These are phyloP conservation scores for Euspilapteryx auroguttella DNA, from an alignment of 2,888 invertebrate genomes.

Conservation along the genomic window DNA sequence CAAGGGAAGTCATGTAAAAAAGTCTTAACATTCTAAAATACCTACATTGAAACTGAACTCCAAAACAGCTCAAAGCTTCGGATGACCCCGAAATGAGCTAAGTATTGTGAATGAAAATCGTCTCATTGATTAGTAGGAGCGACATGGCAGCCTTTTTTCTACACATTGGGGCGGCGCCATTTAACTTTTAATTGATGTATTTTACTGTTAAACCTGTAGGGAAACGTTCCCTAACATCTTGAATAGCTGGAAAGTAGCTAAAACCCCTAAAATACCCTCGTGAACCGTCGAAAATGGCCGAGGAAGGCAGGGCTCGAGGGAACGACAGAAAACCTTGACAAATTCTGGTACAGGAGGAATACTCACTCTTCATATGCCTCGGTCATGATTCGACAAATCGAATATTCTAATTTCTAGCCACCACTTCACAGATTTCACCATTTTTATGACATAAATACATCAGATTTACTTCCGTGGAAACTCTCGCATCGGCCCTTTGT, in stretches of 20 bases:
- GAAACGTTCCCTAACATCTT: too few relatives aligned
- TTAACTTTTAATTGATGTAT: too few relatives aligned
- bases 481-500: conserved; percentile 57
- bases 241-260: too few relatives aligned
- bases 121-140: conserved; percentile 51
- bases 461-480: conserved; percentile 59
- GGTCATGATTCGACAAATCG: conserved; percentile 86
- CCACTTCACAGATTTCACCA: conserved; percentile 81
- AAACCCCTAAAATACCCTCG: too few relatives aligned
- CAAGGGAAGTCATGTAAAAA: too few relatives aligned
- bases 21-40: too few relatives aligned
- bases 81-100: conserved; percentile 47
- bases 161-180: conserved; percentile 20
- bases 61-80: too few relatives aligned
- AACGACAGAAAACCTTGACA: conserved; percentile 37
- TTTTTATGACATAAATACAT: conserved; percentile 80
- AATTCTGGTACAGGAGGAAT: conserved; percentile 28
- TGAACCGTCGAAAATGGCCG: conserved; percentile 52
- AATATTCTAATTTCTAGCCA: conserved; percentile 82
- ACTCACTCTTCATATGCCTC: conserved; percentile 90
- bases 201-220: too few relatives aligned
- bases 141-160: too few relatives aligned
- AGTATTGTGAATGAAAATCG: conserved; percentile 53
- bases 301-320: conserved; percentile 41
- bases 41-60: too few relatives aligned